Percentiles rank a stretch among this genome's conserved stretches.
Evolutionary conservation across 2,888 invertebrate genomes (phyloP).

Genomic region (Diaphora mendica): DNA sequence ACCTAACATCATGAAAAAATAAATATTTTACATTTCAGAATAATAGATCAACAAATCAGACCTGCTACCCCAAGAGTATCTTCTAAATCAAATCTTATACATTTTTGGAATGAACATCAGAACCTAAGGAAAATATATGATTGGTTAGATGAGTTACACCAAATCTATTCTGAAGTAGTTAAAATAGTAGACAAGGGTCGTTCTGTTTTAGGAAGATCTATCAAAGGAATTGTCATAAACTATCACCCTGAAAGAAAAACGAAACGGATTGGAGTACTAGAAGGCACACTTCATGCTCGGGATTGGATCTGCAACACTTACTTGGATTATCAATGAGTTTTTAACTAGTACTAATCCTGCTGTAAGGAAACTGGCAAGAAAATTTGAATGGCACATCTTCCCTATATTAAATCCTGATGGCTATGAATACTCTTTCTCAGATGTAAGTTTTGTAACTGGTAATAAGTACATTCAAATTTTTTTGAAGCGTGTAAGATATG

Average conservation of each 20-base stretch:
- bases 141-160: constrained; percentile 86
- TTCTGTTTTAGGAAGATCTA: constrained; percentile 87
- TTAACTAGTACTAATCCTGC: constrained; percentile 86
- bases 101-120: constrained; percentile 87
- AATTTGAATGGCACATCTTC: constrained; percentile 91
- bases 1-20: background rate
- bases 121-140: constrained; percentile 85
- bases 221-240: constrained; percentile 84
- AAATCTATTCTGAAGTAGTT: constrained; percentile 80
- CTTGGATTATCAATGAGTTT: constrained; percentile 90
- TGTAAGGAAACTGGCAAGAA: constrained; percentile 87
- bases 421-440: constrained; percentile 88
- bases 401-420: constrained; percentile 92
- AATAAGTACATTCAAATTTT: background rate
- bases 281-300: constrained; percentile 89
- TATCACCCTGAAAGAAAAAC: constrained; percentile 68
- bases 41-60: constrained; percentile 80
- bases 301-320: constrained; percentile 91
- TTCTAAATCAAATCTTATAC: constrained; percentile 64
- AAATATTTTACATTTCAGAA: constrained; percentile 61
- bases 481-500: background rate
- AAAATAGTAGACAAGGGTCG: constrained; percentile 84
- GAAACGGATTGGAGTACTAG: constrained; percentile 83
- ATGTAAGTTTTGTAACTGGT: constrained; percentile 75
- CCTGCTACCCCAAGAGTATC: constrained; percentile 45